Conservation (phyloP, 2,113 vertebrate species). For the Lepisosteus oculatus region DNA sequence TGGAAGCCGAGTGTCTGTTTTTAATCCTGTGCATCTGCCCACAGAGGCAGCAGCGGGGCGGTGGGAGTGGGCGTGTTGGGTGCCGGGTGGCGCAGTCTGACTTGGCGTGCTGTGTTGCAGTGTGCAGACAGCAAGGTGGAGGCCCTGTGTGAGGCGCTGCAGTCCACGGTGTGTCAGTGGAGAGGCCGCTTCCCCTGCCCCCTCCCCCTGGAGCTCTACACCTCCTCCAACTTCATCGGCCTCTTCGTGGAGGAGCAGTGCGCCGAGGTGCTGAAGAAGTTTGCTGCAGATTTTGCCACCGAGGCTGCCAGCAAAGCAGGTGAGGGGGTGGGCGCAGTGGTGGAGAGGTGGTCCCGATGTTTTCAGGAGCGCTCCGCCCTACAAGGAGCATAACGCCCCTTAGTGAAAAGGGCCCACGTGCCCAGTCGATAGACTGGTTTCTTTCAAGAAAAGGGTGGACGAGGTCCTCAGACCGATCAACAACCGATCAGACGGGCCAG, state of each 20-base stretch:
- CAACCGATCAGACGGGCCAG: no score
- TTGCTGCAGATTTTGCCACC: constrained; percentile 85
- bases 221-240: constrained; percentile 92
- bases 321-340: constrained; percentile 32
- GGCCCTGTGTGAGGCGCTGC: constrained; percentile 81
- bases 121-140: constrained; percentile 93
- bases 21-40: no score
- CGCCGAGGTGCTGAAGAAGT: constrained; percentile 89
- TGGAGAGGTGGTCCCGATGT: no score
- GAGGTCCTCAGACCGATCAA: no score
- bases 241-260: constrained; percentile 94
- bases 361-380: no score
- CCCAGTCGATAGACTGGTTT: no score
- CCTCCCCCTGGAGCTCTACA: constrained; percentile 90
- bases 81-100: constrained; percentile 3
- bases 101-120: constrained; percentile 51
- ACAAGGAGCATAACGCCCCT: no score
- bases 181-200: constrained; percentile 82
- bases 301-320: constrained; percentile 88
- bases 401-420: no score
- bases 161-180: constrained; percentile 83
- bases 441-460: no score
- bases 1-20: no score
- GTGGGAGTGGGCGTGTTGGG: not conserved
- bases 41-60: not conserved